A percentile compares a stretch with the other conserved stretches of the same genome.
phyloP scores from a whole-genome alignment of 2,113 vertebrate genomes.

The Ranitomeya variabilis region DNA sequence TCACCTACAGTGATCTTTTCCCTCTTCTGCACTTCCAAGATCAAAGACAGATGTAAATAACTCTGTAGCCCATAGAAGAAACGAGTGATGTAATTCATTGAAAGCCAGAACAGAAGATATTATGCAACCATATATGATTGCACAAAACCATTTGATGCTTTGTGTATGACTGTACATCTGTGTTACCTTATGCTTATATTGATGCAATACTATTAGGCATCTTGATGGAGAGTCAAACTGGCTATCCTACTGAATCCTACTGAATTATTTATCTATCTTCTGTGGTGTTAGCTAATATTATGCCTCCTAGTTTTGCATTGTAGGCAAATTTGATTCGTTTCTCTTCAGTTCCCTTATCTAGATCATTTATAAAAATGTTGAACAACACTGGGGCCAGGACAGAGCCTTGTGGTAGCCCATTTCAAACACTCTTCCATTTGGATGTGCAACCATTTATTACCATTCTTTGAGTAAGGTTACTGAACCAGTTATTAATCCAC shows the following conservation, averaged over 20 bases:
- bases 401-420: too few relatives aligned
- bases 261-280: too few relatives aligned
- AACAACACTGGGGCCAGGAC: too few relatives aligned
- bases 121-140: not conserved
- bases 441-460: too few relatives aligned
- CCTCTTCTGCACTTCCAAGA: conserved; percentile 13
- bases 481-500: too few relatives aligned
- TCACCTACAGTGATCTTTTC: conserved; percentile 27
- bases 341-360: too few relatives aligned
- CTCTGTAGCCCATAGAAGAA: conserved; percentile 9
- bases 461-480: too few relatives aligned
- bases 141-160: conserved; percentile 5
- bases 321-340: too few relatives aligned
- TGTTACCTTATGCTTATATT: not conserved
- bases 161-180: not conserved
- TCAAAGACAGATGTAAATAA: conserved; percentile 21
- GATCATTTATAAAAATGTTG: too few relatives aligned
- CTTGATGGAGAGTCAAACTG: not conserved
- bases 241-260: not conserved
- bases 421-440: too few relatives aligned
- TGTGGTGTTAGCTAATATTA: too few relatives aligned
- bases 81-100: not conserved
- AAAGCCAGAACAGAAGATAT: not conserved
- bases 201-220: not conserved
- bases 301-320: too few relatives aligned